Percentiles rank a stretch among this genome's conserved stretches.
Conservation (phyloP, 2,113 vertebrate species). For the Lepisosteus oculatus region DNA sequence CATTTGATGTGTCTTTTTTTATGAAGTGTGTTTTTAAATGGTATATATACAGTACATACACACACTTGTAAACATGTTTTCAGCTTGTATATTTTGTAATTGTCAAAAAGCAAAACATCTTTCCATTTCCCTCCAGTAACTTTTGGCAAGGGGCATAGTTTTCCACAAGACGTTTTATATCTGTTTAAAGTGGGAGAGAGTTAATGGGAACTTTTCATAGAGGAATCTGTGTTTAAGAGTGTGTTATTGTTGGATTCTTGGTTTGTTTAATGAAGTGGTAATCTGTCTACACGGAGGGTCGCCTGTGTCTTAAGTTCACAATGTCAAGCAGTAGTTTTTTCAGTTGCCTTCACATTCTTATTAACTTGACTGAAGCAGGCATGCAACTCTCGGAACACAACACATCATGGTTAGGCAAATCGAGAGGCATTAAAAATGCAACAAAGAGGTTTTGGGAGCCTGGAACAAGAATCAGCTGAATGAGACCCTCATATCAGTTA, state of each 20-base stretch:
- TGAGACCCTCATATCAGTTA: too few relatives aligned
- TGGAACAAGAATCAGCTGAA: constrained; percentile 18
- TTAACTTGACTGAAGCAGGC: constrained; percentile 11
- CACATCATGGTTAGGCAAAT: too few relatives aligned
- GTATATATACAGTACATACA: constrained; percentile 40
- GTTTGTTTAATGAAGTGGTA: constrained; percentile 61
- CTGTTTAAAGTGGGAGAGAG: constrained; percentile 53
- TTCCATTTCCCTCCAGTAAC: constrained; percentile 63
- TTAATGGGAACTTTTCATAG: constrained; percentile 39
- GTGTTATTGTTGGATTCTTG: constrained; percentile 49
- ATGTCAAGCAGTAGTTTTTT: constrained; percentile 44
- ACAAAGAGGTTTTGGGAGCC: constrained; percentile 16
- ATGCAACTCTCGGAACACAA: too few relatives aligned
- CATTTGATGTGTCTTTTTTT: constrained; percentile 41
- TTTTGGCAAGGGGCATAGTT: constrained; percentile 54
- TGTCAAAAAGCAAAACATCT: constrained; percentile 43
- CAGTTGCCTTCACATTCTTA: constrained; percentile 40
- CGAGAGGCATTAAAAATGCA: constrained; percentile 15
- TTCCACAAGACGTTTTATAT: constrained; percentile 37
- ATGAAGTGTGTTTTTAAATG: constrained; percentile 45
- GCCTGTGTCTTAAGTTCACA: constrained; percentile 38
- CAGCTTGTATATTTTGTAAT: constrained; percentile 48
- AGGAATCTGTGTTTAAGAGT: constrained; percentile 46
- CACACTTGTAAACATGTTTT: constrained; percentile 56
- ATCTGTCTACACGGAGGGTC: constrained; percentile 58